Conservation (phyloP, 2,113 vertebrate species). For the Nesogale talazaci region DNA sequence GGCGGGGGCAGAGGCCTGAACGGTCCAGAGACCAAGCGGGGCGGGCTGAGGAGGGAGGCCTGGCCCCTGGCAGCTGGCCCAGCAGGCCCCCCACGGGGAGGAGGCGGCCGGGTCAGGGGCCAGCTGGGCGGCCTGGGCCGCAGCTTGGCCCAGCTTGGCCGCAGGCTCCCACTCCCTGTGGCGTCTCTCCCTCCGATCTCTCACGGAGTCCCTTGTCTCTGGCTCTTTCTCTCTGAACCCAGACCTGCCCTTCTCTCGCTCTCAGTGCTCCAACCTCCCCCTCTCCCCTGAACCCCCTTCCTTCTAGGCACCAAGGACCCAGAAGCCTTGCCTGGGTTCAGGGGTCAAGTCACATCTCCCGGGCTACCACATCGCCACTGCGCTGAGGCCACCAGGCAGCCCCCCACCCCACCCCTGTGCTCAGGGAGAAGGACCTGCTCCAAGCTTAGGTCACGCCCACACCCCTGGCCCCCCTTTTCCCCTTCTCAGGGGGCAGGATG, state of each 20-base stretch:
- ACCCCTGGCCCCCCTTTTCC: not conserved
- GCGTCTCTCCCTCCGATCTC: slow-evolving; percentile 34
- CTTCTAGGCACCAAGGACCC: not conserved
- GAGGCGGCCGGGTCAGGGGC: slow-evolving; percentile 71
- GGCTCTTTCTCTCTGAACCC: slow-evolving; percentile 6
- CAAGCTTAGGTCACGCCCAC: not conserved
- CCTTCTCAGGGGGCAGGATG: slow-evolving; percentile 29
- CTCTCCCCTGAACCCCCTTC: too few species aligned
- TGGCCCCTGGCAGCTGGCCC: slow-evolving; percentile 75
- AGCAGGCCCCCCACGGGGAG: slow-evolving; percentile 44
- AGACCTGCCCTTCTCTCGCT: slow-evolving; percentile 15
- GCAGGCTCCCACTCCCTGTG: slow-evolving; percentile 1
- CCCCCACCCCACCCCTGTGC: too few species aligned
- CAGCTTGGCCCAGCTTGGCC: not conserved
- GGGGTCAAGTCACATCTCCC: slow-evolving; percentile 5
- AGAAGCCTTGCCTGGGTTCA: slow-evolving; percentile 18
- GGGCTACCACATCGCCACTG: not conserved
- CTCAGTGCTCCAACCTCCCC: not conserved
- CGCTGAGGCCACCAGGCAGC: not conserved
- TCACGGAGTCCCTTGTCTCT: slow-evolving; percentile 22
- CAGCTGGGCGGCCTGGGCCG: slow-evolving; percentile 56
- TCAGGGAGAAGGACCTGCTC: not conserved
- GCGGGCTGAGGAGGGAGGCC: slow-evolving; percentile 45
- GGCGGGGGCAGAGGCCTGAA: slow-evolving; percentile 70
- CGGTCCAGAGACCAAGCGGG: slow-evolving; percentile 23